Base-by-base conservation (phyloP, 2,797 vertebrate species). In the Nyctibius grandis region DNA sequence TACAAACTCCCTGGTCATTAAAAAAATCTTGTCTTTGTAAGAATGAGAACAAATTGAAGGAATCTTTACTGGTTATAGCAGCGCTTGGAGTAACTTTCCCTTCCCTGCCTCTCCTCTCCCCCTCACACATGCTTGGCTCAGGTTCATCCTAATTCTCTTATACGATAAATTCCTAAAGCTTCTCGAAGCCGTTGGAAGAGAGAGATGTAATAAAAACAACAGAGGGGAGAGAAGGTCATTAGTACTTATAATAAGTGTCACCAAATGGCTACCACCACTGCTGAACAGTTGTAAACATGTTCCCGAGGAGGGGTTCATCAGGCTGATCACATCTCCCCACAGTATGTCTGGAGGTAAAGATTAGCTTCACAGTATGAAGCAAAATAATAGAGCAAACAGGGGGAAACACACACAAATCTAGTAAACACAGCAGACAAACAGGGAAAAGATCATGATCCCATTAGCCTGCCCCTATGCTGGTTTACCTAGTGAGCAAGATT, bases 101-200 rank as follows among this genome's bases (percentile, higher is more conserved):
- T 60, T 63, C 36, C 12, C 8, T 2, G 6, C 7, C 56, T 67
- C 59, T 80, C 16, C 29, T 33, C 5, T 53, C 5, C 4, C 20
- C 5, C 5, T 0, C 0, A 11, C 9, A 53, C 15, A 63, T 34
- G 44, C 29, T 87, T 91, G 93, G 59, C 67, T 79, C 40, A 4
- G 9, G 26, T 85, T 96, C 54, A 74, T 84, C 51, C 56, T 91
- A 85, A 91, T 90, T 94, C 85, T 91, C 61, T 86, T 75, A 65
- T 23, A 86, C 51, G 69, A 91, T 56, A 87, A 92, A 91, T 73
- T 93, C 72, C 48, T 70, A 81, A 95, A 95, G 54, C 44, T 89
- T 82, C 51, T 81, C 0, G 1, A 85, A 78, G 74, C 40, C 10
- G 2, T 48, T 87, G 77, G 56, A 84, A 78, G 65, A 7, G n/a